phyloP scores from a whole-genome alignment of 2,113 vertebrate species.

The Alces alces region DNA sequence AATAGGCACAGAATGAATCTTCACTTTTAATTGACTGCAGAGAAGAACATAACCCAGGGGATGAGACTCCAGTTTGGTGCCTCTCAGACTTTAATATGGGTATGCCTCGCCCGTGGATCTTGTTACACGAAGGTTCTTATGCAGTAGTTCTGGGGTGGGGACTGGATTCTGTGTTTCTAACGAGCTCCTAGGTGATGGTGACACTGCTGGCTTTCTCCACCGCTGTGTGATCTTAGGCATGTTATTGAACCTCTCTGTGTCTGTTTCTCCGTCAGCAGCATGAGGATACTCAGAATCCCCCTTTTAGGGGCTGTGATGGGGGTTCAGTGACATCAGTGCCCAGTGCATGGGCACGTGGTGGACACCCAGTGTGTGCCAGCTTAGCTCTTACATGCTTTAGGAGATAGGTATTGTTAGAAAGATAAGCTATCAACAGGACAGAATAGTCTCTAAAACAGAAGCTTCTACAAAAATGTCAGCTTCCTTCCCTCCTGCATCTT shows the following conservation, averaged over 20 bases:
- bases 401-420: not conserved
- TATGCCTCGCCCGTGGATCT: not conserved
- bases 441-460: not conserved
- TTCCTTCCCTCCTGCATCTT: not conserved
- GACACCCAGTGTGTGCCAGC: not conserved
- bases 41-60: not conserved
- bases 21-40: not conserved
- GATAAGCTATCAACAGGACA: not conserved
- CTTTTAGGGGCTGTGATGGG: not conserved
- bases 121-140: not conserved
- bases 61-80: not conserved
- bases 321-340: not conserved
- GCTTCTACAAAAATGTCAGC: not conserved
- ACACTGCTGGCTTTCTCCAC: not conserved
- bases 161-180: not conserved
- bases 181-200: not conserved
- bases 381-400: not conserved
- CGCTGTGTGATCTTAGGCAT: not conserved
- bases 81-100: not conserved
- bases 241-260: not conserved
- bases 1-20: not conserved
- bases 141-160: not conserved
- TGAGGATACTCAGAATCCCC: not conserved
- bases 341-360: rapidly evolving
- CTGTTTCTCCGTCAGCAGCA: not conserved